Base-by-base conservation (phyloP, 1,140 invertebrate species). In the Cylas formicarius region DNA sequence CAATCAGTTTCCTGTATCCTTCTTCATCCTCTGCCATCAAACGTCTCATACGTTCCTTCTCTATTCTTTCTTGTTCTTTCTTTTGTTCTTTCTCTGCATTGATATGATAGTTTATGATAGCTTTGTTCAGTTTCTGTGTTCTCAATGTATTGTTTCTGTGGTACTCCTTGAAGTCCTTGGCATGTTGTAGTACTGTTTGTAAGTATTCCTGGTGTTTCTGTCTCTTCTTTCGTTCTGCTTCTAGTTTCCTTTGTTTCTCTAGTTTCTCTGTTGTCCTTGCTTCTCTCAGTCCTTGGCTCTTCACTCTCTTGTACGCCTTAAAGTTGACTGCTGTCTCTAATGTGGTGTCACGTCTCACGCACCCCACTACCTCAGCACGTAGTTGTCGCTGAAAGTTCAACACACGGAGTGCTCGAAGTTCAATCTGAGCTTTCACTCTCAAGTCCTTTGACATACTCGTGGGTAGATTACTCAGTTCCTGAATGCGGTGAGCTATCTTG, bases 71-170 rank as follows among this genome's bases (percentile, higher is more conserved):
- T 67, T 98, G 95, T 69, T 99, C 95, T 65, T 99, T 99, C 78
- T 98, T 97, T 63, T 97, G 92, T 67, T 99, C 95, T 7, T 93
- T 73, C 68, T 99, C 96, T 4, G 91, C 94, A 69, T 99, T 99
- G 1, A 91, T 90, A 69, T 99, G 94, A 63, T 96, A 89, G 62
- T 90, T 92, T 67, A 95, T 78, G 4, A 99, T 80, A 1, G 94
- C 90, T 69, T 97, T 97, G 67, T 97, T 97, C 32, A 97, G 72
- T 44, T 94, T 86, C 11, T 76, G 78, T 57, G 93, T 67, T 62
- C 90, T 93, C 2, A 79, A 82, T 27, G 86, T 73, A 61, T 91
- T 89, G 62, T 93, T 95, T 11, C 90, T 75, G 69, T 97, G 91
- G 66, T 86, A 92, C 65, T 97, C 94, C 63, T 94, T 93, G 62